phyloP scores from a whole-genome alignment of 92 coral and sea anemone genomes.

The Heliopora coerulea region DNA sequence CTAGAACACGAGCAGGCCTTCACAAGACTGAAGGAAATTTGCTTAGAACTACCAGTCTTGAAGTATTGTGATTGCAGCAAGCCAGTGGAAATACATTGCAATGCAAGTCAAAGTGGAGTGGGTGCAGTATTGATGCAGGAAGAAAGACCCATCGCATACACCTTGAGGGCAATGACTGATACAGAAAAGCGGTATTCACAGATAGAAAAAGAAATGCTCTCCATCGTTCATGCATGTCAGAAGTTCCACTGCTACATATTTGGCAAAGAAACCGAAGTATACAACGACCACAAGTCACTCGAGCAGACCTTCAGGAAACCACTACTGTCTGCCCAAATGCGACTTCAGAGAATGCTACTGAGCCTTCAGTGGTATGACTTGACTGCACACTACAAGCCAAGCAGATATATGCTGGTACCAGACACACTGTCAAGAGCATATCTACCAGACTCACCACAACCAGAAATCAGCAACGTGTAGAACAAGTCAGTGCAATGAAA shows the following conservation, averaged over 20 bases:
- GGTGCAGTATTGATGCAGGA: conserved; percentile 22
- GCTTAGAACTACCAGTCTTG: no score
- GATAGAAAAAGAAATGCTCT: conserved; percentile 20
- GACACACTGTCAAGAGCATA: conserved; percentile 56
- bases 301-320: conserved; percentile 47
- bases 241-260: conserved; percentile 52
- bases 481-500: conserved; percentile 42
- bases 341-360: conserved; percentile 49
- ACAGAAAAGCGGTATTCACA: conserved; percentile 48
- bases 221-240: conserved; percentile 35
- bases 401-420: conserved; percentile 41
- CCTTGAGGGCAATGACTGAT: conserved; percentile 46
- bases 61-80: no score
- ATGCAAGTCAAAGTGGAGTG: neutral
- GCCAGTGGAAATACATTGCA: no score
- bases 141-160: conserved; percentile 25
- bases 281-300: conserved; percentile 55
- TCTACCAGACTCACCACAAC: no score
- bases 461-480: no score
- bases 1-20: no score
- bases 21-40: no score
- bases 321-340: conserved; percentile 39
- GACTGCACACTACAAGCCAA: conserved; percentile 43
- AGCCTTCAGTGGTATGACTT: conserved; percentile 45
- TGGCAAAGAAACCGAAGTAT: conserved; percentile 41